phyloP scores from a whole-genome alignment of 2,888 invertebrate genomes.

The Pilophorus perplexus region DNA sequence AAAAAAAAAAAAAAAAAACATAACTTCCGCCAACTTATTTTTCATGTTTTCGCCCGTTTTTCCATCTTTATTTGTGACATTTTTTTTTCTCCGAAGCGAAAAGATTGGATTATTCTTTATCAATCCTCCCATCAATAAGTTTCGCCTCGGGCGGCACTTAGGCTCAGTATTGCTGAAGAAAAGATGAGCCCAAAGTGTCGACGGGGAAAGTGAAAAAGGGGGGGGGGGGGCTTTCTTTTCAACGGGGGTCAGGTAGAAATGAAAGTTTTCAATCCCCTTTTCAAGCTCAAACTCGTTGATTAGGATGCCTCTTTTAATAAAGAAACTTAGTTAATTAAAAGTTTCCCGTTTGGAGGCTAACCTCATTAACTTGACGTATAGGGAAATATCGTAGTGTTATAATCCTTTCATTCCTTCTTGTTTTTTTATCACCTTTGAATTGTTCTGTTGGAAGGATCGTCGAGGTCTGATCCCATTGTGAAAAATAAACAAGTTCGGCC shows the following conservation, averaged over 20 bases:
- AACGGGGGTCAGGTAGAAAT: conserved; percentile 20
- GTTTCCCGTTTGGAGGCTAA: conserved; percentile 12
- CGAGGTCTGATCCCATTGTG: no score
- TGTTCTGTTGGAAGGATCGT: no score
- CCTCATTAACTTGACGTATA: conserved; percentile 30
- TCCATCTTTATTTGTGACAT: no score
- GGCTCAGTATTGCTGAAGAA: not conserved
- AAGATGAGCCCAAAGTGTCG: not conserved
- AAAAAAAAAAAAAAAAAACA: no score
- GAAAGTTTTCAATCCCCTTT: conserved; percentile 28
- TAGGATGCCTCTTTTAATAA: conserved; percentile 28
- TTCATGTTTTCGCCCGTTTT: no score
- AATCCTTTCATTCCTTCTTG: no score
- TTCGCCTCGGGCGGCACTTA: not conserved
- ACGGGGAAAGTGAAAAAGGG: no score
- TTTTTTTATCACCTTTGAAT: no score
- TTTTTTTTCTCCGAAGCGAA: no score
- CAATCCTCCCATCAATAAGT: not conserved
- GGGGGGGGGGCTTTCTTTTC: not conserved
- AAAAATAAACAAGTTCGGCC: no score
- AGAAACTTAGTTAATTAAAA: conserved; percentile 39
- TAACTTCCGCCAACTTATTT: no score
- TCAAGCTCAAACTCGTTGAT: conserved; percentile 23
- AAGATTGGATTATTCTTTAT: not conserved
- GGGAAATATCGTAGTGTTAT: conserved; percentile 8